phyloP scores from a whole-genome alignment of 2,113 vertebrate genomes.

The Thunnus thynnus region DNA sequence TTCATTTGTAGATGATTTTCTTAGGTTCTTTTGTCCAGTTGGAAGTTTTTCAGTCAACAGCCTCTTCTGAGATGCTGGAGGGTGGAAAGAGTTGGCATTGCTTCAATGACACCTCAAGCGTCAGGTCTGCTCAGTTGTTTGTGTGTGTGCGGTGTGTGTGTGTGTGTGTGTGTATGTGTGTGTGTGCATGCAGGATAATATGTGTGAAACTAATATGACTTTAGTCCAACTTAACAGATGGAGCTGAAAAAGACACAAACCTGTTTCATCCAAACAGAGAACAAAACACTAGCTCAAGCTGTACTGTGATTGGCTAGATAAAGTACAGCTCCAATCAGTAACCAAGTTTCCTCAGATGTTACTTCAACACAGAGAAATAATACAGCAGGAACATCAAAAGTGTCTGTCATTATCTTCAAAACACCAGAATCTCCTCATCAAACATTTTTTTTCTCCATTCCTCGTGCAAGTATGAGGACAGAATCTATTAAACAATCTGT shows the following conservation, averaged over 20 bases:
- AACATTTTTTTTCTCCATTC: background rate
- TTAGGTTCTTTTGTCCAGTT: background rate
- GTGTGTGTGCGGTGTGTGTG: conserved; percentile 4
- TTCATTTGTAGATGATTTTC: conserved; percentile 4
- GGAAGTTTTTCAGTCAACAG: background rate
- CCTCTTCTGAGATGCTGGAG: background rate
- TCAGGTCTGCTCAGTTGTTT: conserved; percentile 12
- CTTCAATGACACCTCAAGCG: conserved; percentile 37
- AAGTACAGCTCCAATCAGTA: conserved; percentile 27
- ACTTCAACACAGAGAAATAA: conserved; percentile 39
- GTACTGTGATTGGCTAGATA: conserved; percentile 42
- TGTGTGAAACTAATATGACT: conserved; percentile 19
- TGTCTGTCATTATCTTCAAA: conserved; percentile 59
- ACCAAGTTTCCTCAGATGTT: conserved; percentile 46
- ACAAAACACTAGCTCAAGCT: conserved; percentile 37
- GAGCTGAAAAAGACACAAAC: conserved; percentile 58
- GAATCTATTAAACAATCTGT: conserved; percentile 48
- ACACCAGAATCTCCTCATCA: conserved; percentile 38
- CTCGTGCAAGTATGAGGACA: background rate
- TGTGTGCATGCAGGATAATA: conserved; percentile 10
- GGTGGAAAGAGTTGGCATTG: conserved; percentile 17
- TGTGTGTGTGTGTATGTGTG: conserved; percentile 5
- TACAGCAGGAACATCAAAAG: conserved; percentile 33
- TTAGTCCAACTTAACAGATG: conserved; percentile 69
- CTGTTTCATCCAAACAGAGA: conserved; percentile 45